Percentiles rank a stretch among this genome's conserved stretches.
These are phyloP conservation scores for Conops quadrifasciatus DNA, from an alignment of 2,888 invertebrate species.

Conservation along the genomic window DNA sequence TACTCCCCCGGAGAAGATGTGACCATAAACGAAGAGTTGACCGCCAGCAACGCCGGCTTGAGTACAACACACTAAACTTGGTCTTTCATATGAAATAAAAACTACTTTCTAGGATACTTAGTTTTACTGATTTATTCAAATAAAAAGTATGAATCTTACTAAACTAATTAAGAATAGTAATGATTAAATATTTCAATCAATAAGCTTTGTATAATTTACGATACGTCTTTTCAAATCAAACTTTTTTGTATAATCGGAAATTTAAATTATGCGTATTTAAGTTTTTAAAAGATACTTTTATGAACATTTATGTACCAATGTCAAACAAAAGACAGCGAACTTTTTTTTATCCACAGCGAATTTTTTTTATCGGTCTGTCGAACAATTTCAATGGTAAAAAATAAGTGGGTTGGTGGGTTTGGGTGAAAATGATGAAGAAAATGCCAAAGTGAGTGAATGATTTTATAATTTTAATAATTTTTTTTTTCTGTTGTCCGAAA, in stretches of 20 bases:
- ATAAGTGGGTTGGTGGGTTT: too few species aligned
- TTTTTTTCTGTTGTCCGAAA: constrained; percentile 12
- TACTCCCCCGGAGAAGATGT: constrained; percentile 60
- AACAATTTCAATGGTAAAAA: too few species aligned
- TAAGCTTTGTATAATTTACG: constrained; percentile 6
- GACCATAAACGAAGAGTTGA: constrained; percentile 54
- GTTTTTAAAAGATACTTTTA: too few species aligned
- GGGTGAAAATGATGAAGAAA: too few species aligned
- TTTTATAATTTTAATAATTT: not conserved
- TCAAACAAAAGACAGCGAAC: too few species aligned
- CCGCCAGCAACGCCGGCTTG: constrained; percentile 29
- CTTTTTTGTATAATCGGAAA: not conserved
- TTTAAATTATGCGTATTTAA: constrained; percentile 6
- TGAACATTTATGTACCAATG: constrained; percentile 17
- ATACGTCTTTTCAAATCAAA: not conserved
- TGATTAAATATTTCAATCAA: not conserved
- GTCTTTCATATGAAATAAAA: too few species aligned
- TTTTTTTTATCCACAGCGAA: too few species aligned
- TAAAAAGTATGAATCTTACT: constrained; percentile 17
- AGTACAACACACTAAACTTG: constrained; percentile 36
- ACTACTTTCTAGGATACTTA: constrained; percentile 16
- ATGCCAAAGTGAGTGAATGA: too few species aligned
- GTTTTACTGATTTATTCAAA: constrained; percentile 24
- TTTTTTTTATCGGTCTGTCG: too few species aligned
- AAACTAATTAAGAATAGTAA: not conserved